Conservation (phyloP, 2,797 vertebrate genomes). For the Gallinago nigripennis region DNA sequence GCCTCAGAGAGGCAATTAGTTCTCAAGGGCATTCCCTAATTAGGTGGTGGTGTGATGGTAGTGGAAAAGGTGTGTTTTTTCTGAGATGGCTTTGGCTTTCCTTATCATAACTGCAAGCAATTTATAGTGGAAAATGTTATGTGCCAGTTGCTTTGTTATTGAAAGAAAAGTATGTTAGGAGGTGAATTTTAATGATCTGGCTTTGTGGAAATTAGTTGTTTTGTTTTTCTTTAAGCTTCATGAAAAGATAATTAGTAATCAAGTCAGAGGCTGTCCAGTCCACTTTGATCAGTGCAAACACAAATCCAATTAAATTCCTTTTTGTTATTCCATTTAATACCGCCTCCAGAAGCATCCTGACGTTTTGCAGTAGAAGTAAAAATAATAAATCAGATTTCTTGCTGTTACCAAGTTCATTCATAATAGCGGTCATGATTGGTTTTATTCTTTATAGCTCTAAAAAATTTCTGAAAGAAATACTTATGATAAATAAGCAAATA, state of each 20-base stretch:
- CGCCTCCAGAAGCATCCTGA: not conserved
- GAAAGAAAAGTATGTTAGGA: not conserved
- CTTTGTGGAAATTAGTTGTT: not conserved
- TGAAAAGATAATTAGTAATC: not conserved
- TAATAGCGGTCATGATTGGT: not conserved
- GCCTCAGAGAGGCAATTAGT: not conserved
- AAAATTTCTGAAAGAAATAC: not conserved
- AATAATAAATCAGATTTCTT: not conserved
- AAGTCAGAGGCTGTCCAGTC: not conserved
- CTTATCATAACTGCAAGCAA: not conserved
- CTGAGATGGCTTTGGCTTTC: constrained; percentile 1
- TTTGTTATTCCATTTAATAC: not conserved
- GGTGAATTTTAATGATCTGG: not conserved
- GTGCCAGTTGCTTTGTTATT: not conserved
- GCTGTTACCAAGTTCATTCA: not conserved
- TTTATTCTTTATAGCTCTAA: not conserved
- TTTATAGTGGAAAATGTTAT: not conserved
- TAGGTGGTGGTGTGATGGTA: not conserved
- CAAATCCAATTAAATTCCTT: not conserved
- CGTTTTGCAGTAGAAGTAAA: not conserved
- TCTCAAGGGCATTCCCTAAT: constrained; percentile 14
- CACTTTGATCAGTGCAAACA: not conserved
- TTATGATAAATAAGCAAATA: not conserved
- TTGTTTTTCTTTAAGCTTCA: not conserved
- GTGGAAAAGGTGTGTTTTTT: not conserved